Conservation (phyloP, 2,113 vertebrate genomes). For the Hemiprocne comata region DNA sequence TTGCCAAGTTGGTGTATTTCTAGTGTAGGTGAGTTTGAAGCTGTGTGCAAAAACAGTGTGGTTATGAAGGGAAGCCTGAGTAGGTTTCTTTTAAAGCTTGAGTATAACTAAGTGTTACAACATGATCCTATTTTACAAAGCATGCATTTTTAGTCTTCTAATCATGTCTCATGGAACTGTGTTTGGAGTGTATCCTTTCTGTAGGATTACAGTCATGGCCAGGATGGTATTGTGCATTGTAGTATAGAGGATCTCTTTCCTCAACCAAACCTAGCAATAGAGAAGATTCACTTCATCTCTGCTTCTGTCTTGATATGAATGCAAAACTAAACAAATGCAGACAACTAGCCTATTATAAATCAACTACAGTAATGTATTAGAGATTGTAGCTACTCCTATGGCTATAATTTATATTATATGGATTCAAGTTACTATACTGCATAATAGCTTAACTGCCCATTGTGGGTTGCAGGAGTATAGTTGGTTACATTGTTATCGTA, state of each 20-base stretch:
- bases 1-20: not conserved
- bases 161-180: not conserved
- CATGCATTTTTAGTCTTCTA: not conserved
- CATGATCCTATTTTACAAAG: not conserved
- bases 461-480: not conserved
- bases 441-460: not conserved
- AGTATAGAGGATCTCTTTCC: not conserved
- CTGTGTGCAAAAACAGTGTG: not conserved
- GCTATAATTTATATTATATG: not conserved
- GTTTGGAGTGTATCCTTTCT: not conserved
- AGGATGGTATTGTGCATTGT: not conserved
- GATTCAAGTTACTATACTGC: not conserved
- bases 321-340: not conserved
- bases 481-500: not conserved
- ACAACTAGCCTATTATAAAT: not conserved
- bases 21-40: not conserved
- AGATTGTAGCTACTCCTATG: not conserved
- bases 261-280: not conserved
- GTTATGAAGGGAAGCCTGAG: not conserved
- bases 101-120: not conserved
- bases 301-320: not conserved
- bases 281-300: not conserved
- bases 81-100: not conserved
- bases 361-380: not conserved
- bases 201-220: not conserved